Base-by-base conservation (phyloP, 2,113 vertebrate genomes). In the Mus pahari region DNA sequence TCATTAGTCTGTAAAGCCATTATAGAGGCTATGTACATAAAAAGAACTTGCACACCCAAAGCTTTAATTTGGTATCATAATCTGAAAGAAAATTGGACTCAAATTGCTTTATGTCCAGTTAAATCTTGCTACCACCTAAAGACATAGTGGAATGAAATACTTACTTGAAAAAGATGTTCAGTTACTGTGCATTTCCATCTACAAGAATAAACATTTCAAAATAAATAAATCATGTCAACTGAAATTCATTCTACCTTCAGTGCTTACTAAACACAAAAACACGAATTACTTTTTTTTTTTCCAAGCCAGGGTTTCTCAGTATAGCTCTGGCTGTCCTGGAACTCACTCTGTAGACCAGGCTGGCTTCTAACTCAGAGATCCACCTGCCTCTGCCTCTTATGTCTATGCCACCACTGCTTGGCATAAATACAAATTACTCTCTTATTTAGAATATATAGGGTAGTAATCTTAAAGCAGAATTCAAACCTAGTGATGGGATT, bases 131-230 rank as follows among this genome's bases (percentile, higher is more conserved):
- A 91, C 53, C 82, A 96, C 96, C 83, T 96, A 82, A 98, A 95
- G 60, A 97, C 82, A 95, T 0, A 90, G 88, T 90, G 92, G 94
- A 96, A 96, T 92, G 92, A 97, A 97, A 96, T 60, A 97, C 96
- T 97, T 97, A 98, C 94, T 97, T 97, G 92, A 97, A 88, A 94
- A 55, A 89, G 89, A 91, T 95, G 94, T 90, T 96, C 97, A 92
- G 97, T 97, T 98, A 98, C 95, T 98, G 96, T 96, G 97, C 81
- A 97, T 98, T 98, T 96, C 96, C 97, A 97, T 95, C 96, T 98
- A 95, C 0, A 58, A 97, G 64, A 20, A 97, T 42, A 98, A 98
- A 97, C 89, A 97, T 97, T 97, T 97, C 74, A 97, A 97, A 97
- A 96, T 97, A 96, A 97, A 91, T 95, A 95, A 1, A 92, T 39